Base-by-base conservation (phyloP, 1,140 invertebrate genomes). In the Leguminivora glycinivorella region DNA sequence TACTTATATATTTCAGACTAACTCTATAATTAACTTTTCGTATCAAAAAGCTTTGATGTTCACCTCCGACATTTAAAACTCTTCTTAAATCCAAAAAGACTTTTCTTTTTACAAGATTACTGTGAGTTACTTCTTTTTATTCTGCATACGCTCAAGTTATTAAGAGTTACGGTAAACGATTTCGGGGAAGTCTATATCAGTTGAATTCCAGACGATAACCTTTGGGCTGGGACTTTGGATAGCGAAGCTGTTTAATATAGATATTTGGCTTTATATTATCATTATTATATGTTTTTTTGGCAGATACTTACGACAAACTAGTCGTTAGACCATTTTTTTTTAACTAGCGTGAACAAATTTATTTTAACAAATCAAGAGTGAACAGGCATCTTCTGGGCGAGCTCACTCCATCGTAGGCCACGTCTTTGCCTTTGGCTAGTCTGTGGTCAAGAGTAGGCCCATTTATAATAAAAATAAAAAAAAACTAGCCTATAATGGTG, bases 31-130 rank as follows among this genome's bases (percentile, higher is more conserved):
- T 52, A 52, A 22, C 47, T 52, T 52, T 52, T 52, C 47, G 14
- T 52, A 52, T 52, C 22, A 52, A 52, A 43, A 52, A 52, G 6
- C 47, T 52, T 52, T 52, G 47, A 52, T 52, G 47, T 52, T 52
- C 47, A 47, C 43, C 43, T 52, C 47, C 47, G 17, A 52, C 19
- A 52, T 52, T 52, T 22, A 43, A 14, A 52, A 9, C 47, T 10
- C 6, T 52, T 52, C 47, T 10, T 19, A 52, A 52, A 52, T 9
- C 17, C 47, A 22, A 52, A 38, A 52, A 52, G 47, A 6, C 47
- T 2, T 22, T 19, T 7, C 2, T 22, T 19, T 19, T 4, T 22
- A 9, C 6, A n/a, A 52, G 19, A 52, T 52, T 52, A n/a, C n/a
- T 7, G 47, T 52, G 9, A 22, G 19, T 17, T 52, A 19, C 19